Base-by-base conservation (phyloP, 2,797 vertebrate genomes). In the Sarcophilus harrisii region DNA sequence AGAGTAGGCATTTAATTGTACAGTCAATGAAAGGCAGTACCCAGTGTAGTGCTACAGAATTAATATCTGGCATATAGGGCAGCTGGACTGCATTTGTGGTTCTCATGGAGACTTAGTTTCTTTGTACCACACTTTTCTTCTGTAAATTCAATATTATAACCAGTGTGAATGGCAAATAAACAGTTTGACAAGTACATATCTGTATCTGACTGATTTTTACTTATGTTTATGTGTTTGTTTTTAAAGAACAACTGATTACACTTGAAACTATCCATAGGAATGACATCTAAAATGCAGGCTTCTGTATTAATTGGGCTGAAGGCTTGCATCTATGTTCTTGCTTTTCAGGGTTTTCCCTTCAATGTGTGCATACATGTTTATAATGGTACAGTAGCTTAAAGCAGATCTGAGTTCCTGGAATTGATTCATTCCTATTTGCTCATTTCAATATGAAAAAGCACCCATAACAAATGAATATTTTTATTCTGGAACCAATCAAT, bases 151-250 rank as follows among this genome's bases (percentile, higher is more conserved):
- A 1, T 98, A 98, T 98, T 96, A 97, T 97, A 97, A 97, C 97
- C 98, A 98, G 98, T 97, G 97, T 98, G 98, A 97, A 98, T 96
- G 98, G 97, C 97, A 98, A 98, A 98, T 98, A 98, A 98, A 98
- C 96, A 94, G 97, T 98, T 98, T 98, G 98, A 98, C 97, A 97
- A 98, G 94, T 97, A 96, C n/a, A 5, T 60, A 55, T 1, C 12
- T 73, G 73, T 57, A 90, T 52, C 94, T 87, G 73, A 73, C 92
- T 62, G 58, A n/a, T 94, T 95, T 3, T 0, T 94, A 98, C 62
- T 98, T 98, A 98, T 54, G 3, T 3, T 38, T 38, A 27, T 87
- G 73, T 28, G 73, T 87, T 87, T 87, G 38, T 87, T 45, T 87
- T 87, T 45, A 49, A 87, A 87, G 38, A 52, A 14, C 3, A 58